phyloP scores from a whole-genome alignment of 2,113 vertebrate species.

The Lepus americanus region DNA sequence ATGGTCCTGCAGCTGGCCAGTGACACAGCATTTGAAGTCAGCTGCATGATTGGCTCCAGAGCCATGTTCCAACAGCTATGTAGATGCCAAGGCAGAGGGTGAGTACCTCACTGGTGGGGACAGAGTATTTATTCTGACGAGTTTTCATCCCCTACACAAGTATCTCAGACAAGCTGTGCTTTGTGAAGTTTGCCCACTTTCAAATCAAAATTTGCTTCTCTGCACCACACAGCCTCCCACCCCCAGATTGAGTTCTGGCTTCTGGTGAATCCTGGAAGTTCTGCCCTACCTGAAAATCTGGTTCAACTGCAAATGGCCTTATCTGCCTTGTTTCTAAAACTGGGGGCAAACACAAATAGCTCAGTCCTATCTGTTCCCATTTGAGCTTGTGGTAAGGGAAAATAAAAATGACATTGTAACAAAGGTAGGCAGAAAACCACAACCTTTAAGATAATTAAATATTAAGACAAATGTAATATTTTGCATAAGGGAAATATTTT shows the following conservation, averaged over 20 bases:
- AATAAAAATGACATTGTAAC: slow-evolving; percentile 13
- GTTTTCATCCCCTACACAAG: not conserved
- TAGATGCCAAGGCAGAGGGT: not conserved
- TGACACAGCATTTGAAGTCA: not conserved
- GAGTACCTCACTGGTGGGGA: not conserved
- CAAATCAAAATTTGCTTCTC: not conserved
- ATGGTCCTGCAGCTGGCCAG: not conserved
- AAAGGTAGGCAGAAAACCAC: not conserved
- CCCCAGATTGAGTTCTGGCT: slow-evolving; percentile 13
- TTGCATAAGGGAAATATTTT: slow-evolving; percentile 59
- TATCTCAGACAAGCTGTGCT: not conserved
- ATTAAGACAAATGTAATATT: not conserved
- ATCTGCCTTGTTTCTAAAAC: slow-evolving; percentile 60
- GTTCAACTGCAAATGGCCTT: slow-evolving; percentile 64
- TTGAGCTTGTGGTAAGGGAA: slow-evolving; percentile 36
- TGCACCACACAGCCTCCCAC: not conserved
- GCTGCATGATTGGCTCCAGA: not conserved
- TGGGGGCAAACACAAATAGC: slow-evolving; percentile 28
- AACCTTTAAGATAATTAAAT: slow-evolving; percentile 7
- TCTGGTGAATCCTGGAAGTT: not conserved
- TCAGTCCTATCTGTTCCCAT: slow-evolving; percentile 30
- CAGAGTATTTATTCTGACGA: not conserved
- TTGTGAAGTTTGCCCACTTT: not conserved
- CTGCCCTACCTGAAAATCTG: slow-evolving; percentile 73
- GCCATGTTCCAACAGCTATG: not conserved